A percentile compares a stretch with the other conserved stretches of the same genome.
These are phyloP conservation scores for Mastigias papua DNA, from an alignment of 30 jellyfish, hydroid and myxozoan species.

Conservation along the genomic window DNA sequence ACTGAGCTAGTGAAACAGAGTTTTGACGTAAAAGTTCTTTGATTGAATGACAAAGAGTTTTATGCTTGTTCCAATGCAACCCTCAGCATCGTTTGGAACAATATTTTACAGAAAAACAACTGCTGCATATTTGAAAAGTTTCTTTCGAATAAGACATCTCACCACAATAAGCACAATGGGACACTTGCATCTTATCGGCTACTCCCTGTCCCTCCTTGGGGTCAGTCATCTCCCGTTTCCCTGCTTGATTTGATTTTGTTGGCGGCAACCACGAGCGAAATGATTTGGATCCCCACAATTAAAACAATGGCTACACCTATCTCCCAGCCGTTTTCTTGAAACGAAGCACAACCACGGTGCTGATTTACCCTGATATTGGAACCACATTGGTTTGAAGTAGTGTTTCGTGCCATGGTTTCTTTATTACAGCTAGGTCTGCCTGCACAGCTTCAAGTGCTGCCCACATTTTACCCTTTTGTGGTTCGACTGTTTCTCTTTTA, in stretches of 20 bases:
- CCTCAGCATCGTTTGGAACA: slow-evolving; percentile 16
- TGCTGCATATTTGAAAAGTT: slow-evolving; percentile 17
- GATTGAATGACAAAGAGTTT: slow-evolving; percentile 5
- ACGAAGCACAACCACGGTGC: slow-evolving; percentile 9
- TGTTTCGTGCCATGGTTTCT: not conserved
- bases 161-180: slow-evolving; percentile 25
- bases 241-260: not conserved
- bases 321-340: slow-evolving; percentile 12
- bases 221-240: slow-evolving; percentile 29
- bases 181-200: slow-evolving; percentile 3
- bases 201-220: slow-evolving; percentile 62
- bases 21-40: not conserved
- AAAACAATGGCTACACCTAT: slow-evolving; percentile 36
- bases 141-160: not conserved
- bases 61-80: slow-evolving; percentile 38
- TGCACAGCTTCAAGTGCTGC: slow-evolving; percentile 29
- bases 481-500: not conserved
- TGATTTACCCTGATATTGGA: not conserved
- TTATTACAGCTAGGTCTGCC: not conserved
- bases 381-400: not conserved
- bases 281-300: slow-evolving; percentile 33
- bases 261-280: slow-evolving; percentile 6
- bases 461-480: slow-evolving; percentile 36
- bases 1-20: not conserved
- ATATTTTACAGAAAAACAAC: slow-evolving; percentile 16